Percentiles rank a stretch among this genome's conserved stretches.
Conservation (phyloP, 2,113 vertebrate species). For the Kobus ellipsiprymnus region DNA sequence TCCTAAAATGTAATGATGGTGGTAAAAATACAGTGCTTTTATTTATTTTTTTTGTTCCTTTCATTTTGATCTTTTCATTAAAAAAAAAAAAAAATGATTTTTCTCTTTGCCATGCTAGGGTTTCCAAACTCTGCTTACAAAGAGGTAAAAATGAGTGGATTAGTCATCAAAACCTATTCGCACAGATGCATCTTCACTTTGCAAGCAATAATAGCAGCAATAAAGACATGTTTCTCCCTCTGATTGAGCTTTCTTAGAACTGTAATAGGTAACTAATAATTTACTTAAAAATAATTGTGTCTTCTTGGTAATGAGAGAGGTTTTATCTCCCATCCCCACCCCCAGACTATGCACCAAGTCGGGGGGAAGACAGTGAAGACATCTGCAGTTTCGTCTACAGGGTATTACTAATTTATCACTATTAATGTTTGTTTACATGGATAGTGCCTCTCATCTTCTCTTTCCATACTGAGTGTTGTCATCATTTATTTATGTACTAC, state of each 20-base stretch:
- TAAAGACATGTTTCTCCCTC: neutral
- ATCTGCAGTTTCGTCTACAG: neutral
- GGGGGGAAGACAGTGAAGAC: neutral
- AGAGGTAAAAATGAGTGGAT: neutral
- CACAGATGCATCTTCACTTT: neutral
- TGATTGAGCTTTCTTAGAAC: neutral
- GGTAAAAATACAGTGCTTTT: neutral
- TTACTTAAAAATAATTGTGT: neutral
- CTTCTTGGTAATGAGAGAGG: neutral
- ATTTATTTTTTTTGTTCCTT: neutral
- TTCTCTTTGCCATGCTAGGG: neutral
- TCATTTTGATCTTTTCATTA: neutral
- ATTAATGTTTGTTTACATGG: neutral
- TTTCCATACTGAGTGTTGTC: neutral
- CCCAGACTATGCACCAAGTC: neutral
- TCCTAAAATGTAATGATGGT: neutral
- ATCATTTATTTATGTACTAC: neutral
- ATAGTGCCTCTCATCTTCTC: neutral
- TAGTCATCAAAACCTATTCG: neutral
- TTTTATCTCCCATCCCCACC: neutral
- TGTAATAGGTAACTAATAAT: neutral
- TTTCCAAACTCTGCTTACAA: constrained; percentile 35
- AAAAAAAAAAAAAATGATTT: neutral
- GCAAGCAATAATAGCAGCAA: neutral
- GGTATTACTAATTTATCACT: neutral